These are phyloP conservation scores for Globodera ellingtonae DNA, from an alignment of 1,140 invertebrate species.

Conservation along the genomic window DNA sequence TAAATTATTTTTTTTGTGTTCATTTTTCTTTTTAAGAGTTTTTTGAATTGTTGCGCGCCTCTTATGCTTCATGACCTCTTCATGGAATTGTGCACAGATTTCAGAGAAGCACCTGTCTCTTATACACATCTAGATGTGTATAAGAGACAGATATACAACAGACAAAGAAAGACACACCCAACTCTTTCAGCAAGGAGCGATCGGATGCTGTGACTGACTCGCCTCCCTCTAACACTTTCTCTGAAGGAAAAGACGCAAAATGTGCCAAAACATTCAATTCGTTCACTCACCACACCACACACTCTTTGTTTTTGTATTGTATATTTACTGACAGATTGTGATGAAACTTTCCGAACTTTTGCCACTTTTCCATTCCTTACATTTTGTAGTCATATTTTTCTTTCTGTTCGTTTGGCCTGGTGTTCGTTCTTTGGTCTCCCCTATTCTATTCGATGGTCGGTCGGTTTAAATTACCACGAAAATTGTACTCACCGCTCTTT, in stretches of 20 bases:
- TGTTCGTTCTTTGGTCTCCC: not conserved
- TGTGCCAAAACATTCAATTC: not conserved
- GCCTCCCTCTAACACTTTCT: not conserved
- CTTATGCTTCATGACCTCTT: slow-evolving; percentile 42
- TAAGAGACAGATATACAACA: too few relatives aligned
- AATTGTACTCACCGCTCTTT: not conserved
- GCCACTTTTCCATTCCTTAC: too few relatives aligned
- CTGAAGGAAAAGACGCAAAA: not conserved
- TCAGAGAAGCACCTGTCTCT: slow-evolving; percentile 71
- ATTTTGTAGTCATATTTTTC: too few relatives aligned
- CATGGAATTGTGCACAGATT: slow-evolving; percentile 67
- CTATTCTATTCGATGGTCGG: not conserved
- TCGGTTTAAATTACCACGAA: not conserved
- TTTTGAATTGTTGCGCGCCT: slow-evolving; percentile 41
- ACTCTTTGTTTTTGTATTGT: too few relatives aligned
- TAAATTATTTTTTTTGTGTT: not conserved
- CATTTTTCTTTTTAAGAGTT: slow-evolving; percentile 34
- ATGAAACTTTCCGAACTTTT: too few relatives aligned
- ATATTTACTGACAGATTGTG: not conserved
- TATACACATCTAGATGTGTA: too few relatives aligned
- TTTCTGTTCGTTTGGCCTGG: not conserved
- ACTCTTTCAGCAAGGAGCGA: not conserved
- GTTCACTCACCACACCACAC: too few relatives aligned
- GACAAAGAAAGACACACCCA: not conserved
- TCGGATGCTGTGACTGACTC: not conserved